Percentiles rank a stretch among this genome's conserved stretches.
Evolutionary conservation across 2,113 vertebrate genomes (phyloP).

Genomic region (Mormyrus iriodes): DNA sequence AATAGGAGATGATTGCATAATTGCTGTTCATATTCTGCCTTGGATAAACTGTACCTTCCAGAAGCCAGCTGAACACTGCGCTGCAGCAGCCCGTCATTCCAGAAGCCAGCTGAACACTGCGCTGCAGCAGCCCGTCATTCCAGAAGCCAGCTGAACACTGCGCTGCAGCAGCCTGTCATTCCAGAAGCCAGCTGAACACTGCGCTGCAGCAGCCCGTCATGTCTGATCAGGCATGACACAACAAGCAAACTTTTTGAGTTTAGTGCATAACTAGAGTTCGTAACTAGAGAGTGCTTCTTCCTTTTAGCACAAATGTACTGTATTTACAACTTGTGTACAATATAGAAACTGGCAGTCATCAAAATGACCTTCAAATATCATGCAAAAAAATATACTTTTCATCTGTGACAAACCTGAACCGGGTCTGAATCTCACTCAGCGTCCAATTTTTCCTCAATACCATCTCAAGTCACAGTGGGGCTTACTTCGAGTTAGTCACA

Average conservation of each 20-base stretch:
- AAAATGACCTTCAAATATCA: not conserved
- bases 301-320: not conserved
- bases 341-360: not conserved
- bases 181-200: not conserved
- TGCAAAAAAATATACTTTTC: not conserved
- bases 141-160: not conserved
- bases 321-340: not conserved
- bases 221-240: not conserved
- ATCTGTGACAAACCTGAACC: not conserved
- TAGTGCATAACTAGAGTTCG: too few species aligned
- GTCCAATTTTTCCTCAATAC: not conserved
- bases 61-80: not conserved
- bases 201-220: not conserved
- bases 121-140: not conserved
- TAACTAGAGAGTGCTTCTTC: not conserved
- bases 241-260: not conserved
- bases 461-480: not conserved
- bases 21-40: not conserved
- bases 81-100: not conserved
- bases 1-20: not conserved
- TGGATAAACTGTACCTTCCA: not conserved
- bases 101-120: not conserved
- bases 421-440: not conserved
- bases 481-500: not conserved
- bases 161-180: not conserved